Percentiles rank a stretch among this genome's conserved stretches.
Evolutionary conservation across 2,113 vertebrate genomes (phyloP).

Genomic region (Thinocorus orbignyianus): DNA sequence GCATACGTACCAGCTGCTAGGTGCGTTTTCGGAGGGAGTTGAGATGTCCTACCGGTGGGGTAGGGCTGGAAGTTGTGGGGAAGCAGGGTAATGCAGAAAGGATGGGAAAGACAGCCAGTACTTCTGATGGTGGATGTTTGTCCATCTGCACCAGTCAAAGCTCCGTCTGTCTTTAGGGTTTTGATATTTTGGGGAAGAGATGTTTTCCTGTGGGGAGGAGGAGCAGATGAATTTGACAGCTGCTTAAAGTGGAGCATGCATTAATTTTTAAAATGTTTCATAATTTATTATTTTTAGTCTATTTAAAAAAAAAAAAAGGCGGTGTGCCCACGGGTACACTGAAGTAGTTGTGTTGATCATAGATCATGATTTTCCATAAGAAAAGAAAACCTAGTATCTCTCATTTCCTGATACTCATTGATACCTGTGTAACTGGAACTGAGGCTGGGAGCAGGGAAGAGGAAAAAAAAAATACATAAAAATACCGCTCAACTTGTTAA

Average conservation of each 20-base stretch:
- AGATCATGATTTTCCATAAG: not conserved
- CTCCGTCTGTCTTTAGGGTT: not conserved
- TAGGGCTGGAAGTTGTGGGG: not conserved
- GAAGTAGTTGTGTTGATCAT: not conserved
- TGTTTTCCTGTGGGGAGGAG: slow-evolving; percentile 16
- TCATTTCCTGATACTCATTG: not conserved
- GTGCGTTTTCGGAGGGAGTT: not conserved
- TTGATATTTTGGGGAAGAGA: not conserved
- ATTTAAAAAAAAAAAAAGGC: not conserved
- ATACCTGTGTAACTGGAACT: not conserved
- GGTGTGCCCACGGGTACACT: not conserved
- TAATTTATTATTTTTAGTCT: slow-evolving; percentile 69
- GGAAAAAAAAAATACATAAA: not conserved
- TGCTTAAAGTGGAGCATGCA: slow-evolving; percentile 68
- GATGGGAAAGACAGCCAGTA: not conserved
- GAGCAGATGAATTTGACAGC: slow-evolving; percentile 68
- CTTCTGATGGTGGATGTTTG: not conserved
- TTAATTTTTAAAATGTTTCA: slow-evolving; percentile 75
- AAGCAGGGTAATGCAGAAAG: not conserved
- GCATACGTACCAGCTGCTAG: not conserved
- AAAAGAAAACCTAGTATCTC: not conserved
- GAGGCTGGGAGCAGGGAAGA: not conserved
- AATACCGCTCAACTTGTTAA: not conserved
- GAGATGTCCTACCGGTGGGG: not conserved
- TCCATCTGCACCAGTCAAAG: not conserved